Evolutionary conservation across 92 coral and sea anemone species (phyloP).

Genomic region (Palythoa grandiflora): DNA sequence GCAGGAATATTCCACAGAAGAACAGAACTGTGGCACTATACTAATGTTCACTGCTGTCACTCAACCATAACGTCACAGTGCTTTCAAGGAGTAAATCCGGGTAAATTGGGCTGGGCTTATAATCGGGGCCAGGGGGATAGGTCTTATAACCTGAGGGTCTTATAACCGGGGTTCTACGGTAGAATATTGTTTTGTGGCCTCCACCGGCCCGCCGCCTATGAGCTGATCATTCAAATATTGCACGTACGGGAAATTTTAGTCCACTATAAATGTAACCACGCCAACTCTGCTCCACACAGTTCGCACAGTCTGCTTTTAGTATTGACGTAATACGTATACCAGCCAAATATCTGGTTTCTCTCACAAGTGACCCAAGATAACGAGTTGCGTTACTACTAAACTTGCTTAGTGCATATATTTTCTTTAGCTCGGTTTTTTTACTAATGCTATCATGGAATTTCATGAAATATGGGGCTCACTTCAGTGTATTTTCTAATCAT

Average conservation of each 20-base stretch:
- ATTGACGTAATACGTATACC: not conserved
- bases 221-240: constrained; percentile 10
- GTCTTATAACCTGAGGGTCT: constrained; percentile 3
- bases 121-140: not conserved
- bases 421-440: not conserved
- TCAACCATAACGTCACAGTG: not conserved
- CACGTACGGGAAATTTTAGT: not conserved
- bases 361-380: constrained; percentile 1
- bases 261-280: not conserved
- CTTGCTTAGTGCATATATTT: not conserved
- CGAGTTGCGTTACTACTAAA: not conserved
- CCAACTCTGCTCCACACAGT: no score
- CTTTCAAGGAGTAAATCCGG: not conserved
- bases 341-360: not conserved
- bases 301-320: not conserved
- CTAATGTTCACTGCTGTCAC: not conserved
- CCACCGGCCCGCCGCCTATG: constrained; percentile 11
- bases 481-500: not conserved
- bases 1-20: not conserved
- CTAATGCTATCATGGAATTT: not conserved
- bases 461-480: not conserved
- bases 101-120: not conserved
- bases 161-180: constrained; percentile 7
- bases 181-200: constrained; percentile 28
- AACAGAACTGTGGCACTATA: no score